A percentile compares a stretch with the other conserved stretches of the same genome.
Conservation (phyloP, 2,888 invertebrate species). For the Hipparchia semele region DNA sequence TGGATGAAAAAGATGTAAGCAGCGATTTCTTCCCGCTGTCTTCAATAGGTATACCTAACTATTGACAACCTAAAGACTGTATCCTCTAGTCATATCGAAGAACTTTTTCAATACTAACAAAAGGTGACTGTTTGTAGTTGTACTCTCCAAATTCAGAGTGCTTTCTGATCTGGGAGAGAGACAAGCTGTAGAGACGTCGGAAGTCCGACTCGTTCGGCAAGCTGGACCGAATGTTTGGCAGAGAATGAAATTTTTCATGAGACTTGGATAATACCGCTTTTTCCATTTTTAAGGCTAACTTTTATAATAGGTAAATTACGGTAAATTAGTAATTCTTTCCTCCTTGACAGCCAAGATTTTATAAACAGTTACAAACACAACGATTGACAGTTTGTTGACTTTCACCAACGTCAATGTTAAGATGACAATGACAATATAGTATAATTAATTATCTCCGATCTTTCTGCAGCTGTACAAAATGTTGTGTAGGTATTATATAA, state of each 20-base stretch:
- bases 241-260: slow-evolving; percentile 39
- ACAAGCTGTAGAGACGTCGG: slow-evolving; percentile 56
- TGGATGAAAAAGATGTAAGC: no score
- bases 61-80: no score
- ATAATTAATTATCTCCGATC: no score
- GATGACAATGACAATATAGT: no score
- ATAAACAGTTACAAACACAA: no score
- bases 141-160: slow-evolving; percentile 52
- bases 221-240: slow-evolving; percentile 49
- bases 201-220: slow-evolving; percentile 43
- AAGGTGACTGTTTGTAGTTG: slow-evolving; percentile 64
- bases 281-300: slow-evolving; percentile 20
- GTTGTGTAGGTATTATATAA: not conserved
- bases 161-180: slow-evolving; percentile 56
- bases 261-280: slow-evolving; percentile 20
- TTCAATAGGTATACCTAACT: no score
- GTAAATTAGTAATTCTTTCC: not conserved
- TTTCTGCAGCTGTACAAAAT: no score
- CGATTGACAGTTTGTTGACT: no score
- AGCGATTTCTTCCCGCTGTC: no score
- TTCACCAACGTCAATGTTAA: no score
- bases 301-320: not conserved
- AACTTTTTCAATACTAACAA: slow-evolving; percentile 51
- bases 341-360: not conserved
- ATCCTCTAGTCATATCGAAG: no score